phyloP scores from a whole-genome alignment of 2,888 invertebrate species.

The Tenodera sinensis region DNA sequence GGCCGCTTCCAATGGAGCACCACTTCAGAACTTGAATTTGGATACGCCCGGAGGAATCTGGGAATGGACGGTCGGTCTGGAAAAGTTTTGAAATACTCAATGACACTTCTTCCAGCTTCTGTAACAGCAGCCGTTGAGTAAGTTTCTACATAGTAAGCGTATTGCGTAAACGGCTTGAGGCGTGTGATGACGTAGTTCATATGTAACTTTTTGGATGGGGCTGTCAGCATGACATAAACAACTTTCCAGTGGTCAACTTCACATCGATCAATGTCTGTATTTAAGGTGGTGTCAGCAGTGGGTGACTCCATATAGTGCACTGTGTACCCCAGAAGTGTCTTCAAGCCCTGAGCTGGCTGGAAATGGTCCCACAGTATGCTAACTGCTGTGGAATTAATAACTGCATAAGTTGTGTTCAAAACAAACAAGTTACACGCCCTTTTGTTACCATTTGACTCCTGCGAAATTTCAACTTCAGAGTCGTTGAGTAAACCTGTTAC shows the following conservation, averaged over 20 bases:
- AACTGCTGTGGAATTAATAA: constrained; percentile 41
- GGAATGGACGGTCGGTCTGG: constrained; percentile 33
- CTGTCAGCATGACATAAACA: constrained; percentile 20
- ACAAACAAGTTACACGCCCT: constrained; percentile 53
- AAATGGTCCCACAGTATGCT: constrained; percentile 45
- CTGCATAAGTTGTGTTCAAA: background rate
- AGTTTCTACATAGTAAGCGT: constrained; percentile 63
- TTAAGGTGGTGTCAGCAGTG: constrained; percentile 51
- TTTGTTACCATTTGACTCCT: constrained; percentile 65
- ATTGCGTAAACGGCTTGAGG: constrained; percentile 64
- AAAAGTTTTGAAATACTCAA: constrained; percentile 48
- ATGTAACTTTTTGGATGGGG: background rate
- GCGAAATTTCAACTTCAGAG: constrained; percentile 55
- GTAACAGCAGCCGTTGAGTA: background rate
- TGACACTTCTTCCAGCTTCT: constrained; percentile 37
- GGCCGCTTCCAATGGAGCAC: constrained; percentile 60
- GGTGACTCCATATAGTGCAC: constrained; percentile 58
- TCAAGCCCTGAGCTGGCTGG: constrained; percentile 39
- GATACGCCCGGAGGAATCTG: background rate
- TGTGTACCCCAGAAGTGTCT: constrained; percentile 55
- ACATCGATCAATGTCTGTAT: constrained; percentile 54
- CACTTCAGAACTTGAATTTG: constrained; percentile 45
- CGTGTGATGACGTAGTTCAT: constrained; percentile 39
- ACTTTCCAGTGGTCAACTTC: constrained; percentile 36
- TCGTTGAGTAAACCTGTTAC: constrained; percentile 50